Evolutionary conservation across 2,888 invertebrate species (phyloP).

Genomic region (Antheraea yamamai): DNA sequence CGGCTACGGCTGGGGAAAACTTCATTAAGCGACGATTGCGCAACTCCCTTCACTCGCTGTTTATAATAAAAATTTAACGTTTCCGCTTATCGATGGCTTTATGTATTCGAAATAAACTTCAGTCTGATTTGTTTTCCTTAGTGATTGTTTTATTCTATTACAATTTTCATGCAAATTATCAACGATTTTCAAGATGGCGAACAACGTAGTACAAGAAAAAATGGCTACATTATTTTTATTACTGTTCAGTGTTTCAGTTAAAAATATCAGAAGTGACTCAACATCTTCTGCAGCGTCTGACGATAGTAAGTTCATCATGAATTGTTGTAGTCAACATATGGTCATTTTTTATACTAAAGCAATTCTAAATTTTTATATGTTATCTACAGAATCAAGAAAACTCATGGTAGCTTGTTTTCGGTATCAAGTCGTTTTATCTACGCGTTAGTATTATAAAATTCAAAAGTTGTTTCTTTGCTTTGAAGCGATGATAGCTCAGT

Average conservation of each 20-base stretch:
- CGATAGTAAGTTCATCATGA: conserved; percentile 36
- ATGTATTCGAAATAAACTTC: conserved; percentile 9
- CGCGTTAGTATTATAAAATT: too few relatives aligned
- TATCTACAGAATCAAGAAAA: too few relatives aligned
- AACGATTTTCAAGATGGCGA: background rate
- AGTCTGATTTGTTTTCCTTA: conserved; percentile 6
- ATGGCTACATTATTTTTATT: conserved; percentile 17
- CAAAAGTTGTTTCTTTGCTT: too few relatives aligned
- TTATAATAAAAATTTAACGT: conserved; percentile 18
- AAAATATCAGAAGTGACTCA: background rate
- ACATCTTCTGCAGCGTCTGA: conserved; percentile 25
- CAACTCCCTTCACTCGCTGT: conserved; percentile 7
- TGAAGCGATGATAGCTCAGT: too few relatives aligned
- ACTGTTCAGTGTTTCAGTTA: conserved; percentile 14
- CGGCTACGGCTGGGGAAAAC: conserved; percentile 35
- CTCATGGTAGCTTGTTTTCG: too few relatives aligned
- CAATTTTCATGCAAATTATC: background rate
- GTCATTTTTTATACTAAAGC: too few relatives aligned
- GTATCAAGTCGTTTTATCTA: too few relatives aligned
- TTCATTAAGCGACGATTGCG: conserved; percentile 28
- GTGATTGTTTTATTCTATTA: background rate
- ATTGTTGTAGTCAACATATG: too few relatives aligned
- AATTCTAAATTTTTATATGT: too few relatives aligned
- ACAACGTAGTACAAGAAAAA: background rate
- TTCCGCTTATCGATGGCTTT: conserved; percentile 6